These are phyloP conservation scores for Drosophila sproati DNA, from an alignment of 1,140 invertebrate genomes.

Conservation along the genomic window DNA sequence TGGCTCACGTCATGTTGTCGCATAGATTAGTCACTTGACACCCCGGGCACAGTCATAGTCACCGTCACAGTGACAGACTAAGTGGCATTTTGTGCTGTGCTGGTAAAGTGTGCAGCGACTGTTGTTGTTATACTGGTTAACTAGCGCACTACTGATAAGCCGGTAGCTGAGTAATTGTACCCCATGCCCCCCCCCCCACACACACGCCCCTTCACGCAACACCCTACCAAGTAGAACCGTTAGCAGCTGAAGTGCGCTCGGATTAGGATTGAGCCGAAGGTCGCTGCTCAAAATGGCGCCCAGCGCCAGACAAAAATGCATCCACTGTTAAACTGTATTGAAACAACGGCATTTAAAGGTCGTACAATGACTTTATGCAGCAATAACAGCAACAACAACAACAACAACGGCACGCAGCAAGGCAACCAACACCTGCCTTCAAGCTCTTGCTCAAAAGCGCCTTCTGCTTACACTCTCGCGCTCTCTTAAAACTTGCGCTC, in stretches of 20 bases:
- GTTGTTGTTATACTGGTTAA: conserved; percentile 17
- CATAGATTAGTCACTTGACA: conserved; percentile 50
- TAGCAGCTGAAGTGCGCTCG: background rate
- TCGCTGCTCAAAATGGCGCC: conserved; percentile 4
- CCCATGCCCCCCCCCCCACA: too few relatives aligned
- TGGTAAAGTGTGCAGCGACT: conserved; percentile 9
- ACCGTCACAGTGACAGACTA: conserved; percentile 55
- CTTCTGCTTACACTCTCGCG: background rate
- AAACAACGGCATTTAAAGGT: conserved; percentile 64
- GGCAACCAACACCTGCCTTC: conserved; percentile 27
- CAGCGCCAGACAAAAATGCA: conserved; percentile 18
- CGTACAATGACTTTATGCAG: conserved; percentile 62
- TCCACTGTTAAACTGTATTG: conserved; percentile 41
- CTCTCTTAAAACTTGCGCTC: background rate
- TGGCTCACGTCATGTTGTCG: too few relatives aligned
- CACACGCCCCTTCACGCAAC: too few relatives aligned
- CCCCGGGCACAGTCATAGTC: conserved; percentile 24
- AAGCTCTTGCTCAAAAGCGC: conserved; percentile 17
- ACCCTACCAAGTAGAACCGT: too few relatives aligned
- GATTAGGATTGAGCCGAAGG: conserved; percentile 13
- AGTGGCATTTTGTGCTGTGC: conserved; percentile 55
- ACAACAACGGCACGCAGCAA: conserved; percentile 21
- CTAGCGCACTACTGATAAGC: conserved; percentile 31
- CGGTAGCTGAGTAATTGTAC: conserved; percentile 22
- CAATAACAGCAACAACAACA: conserved; percentile 16